Evolutionary conservation across 2,888 invertebrate species (phyloP), one percentile per base, ranked within the genome.

Genomic region (Drosophila neotestacea): DNA sequence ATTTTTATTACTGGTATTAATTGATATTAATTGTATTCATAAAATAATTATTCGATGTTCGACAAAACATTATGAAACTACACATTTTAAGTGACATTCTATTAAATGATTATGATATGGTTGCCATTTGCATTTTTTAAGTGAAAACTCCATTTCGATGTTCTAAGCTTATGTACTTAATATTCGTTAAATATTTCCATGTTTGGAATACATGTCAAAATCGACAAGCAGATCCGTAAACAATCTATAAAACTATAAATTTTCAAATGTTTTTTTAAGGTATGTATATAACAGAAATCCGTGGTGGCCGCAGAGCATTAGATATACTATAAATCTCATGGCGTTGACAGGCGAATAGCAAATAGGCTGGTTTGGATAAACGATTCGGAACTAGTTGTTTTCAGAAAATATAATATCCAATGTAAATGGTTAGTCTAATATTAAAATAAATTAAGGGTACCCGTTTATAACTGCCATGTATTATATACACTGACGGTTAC

Each of bases 41-140:
- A 32, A 41, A 22, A 42, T 41, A 16, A 6, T 41, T 55, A 32
- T 32, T 55, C 55, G 42, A 42, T 55, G 6, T 7, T 34, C 11
- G 34, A 55, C 22, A 22, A 1, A 1, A 7, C 34, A 6, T 6
- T 9, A n/a, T 11, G 10, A 42, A n/a, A 4, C 22, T 22, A 3
- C 22, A 1, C 2, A 28, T 28, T 2, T 32, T 6, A 2, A 1
- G 32, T 7, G 6, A 7, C 7, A 0, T 7, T 2, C 32, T 7
- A 6, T 6, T 5, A 32, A 32, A 7, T 32, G 6, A 0, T 2
- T 7, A 32, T 32, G 32, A 6, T 32, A 1, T 32, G 32, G 10
- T 10, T 22, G 9, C 4, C 11, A 27, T 27, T n/a, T 38, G 4
- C 36, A 51, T 5, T 16, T 5, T 3, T 10, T 32, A 32, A 32